phyloP scores from a whole-genome alignment of 2,888 invertebrate species.

The Vandiemenella viatica region DNA sequence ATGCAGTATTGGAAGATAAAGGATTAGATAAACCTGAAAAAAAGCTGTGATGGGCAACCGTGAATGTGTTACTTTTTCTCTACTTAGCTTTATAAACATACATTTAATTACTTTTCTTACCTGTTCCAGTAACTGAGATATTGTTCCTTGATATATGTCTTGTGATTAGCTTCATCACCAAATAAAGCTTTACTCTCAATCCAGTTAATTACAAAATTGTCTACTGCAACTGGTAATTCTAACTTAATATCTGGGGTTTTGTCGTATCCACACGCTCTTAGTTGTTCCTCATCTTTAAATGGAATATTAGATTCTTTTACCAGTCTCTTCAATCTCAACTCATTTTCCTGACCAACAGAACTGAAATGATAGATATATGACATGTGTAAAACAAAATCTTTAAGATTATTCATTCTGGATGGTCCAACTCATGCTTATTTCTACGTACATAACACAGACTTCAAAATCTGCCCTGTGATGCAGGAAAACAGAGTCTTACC shows the following conservation, averaged over 20 bases:
- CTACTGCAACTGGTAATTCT: slow-evolving; percentile 72
- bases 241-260: slow-evolving; percentile 90
- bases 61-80: not conserved
- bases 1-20: no score
- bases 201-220: slow-evolving; percentile 81
- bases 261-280: slow-evolving; percentile 73
- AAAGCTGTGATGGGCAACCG: no score
- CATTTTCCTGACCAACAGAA: slow-evolving; percentile 73
- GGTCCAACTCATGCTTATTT: no score
- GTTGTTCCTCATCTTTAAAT: slow-evolving; percentile 60
- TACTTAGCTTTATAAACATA: no score
- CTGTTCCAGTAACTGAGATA: slow-evolving; percentile 79
- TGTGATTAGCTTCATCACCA: slow-evolving; percentile 69
- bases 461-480: no score
- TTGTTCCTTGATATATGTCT: slow-evolving; percentile 67
- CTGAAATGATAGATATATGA: slow-evolving; percentile 28
- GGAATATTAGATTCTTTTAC: slow-evolving; percentile 41
- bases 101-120: no score
- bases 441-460: no score
- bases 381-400: no score
- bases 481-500: no score
- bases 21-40: no score
- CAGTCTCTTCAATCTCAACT: slow-evolving; percentile 52
- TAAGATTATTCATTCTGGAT: no score
- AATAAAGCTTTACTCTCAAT: slow-evolving; percentile 94